A percentile compares a stretch with the other conserved stretches of the same genome.
Evolutionary conservation across 2,113 vertebrate species (phyloP).

Genomic region (Campylomormyrus tamandua): DNA sequence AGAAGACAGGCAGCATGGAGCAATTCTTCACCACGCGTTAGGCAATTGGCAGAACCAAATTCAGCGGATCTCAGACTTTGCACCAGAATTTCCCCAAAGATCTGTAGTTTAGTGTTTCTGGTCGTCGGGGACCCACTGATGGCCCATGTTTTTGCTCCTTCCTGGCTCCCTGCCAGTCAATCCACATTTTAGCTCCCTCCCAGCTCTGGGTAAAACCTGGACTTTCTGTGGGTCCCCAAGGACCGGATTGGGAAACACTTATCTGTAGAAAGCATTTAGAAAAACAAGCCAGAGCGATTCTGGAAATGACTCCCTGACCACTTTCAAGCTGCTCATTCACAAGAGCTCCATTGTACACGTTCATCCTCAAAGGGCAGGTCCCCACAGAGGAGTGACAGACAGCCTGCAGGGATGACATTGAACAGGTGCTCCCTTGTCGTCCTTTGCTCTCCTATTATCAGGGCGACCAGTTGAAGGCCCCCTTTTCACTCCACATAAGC

Average conservation of each 20-base stretch:
- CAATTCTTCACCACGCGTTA: not conserved
- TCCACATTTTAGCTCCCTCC: not conserved
- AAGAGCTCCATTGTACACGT: not conserved
- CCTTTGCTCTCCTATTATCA: not conserved
- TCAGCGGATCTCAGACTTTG: not conserved
- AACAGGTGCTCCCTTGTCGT: not conserved
- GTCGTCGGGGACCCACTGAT: not conserved
- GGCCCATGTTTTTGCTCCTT: not conserved
- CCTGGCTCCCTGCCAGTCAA: not conserved
- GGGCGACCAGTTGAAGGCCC: not conserved
- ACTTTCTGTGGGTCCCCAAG: not conserved
- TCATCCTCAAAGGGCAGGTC: constrained; percentile 6
- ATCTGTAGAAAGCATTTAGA: not conserved
- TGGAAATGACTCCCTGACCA: not conserved
- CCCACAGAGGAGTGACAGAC: not conserved
- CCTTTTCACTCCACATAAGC: not conserved
- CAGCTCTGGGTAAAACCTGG: not conserved
- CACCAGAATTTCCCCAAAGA: not conserved
- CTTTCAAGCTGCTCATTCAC: not conserved
- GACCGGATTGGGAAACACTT: not conserved
- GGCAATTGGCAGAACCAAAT: not conserved
- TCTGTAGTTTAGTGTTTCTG: not conserved
- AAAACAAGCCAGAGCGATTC: not conserved
- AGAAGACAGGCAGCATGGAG: not conserved
- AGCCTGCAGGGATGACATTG: not conserved